These are phyloP conservation scores for Sebastes trivittatus DNA, from an alignment of 2,797 vertebrate genomes.

Conservation along the genomic window DNA sequence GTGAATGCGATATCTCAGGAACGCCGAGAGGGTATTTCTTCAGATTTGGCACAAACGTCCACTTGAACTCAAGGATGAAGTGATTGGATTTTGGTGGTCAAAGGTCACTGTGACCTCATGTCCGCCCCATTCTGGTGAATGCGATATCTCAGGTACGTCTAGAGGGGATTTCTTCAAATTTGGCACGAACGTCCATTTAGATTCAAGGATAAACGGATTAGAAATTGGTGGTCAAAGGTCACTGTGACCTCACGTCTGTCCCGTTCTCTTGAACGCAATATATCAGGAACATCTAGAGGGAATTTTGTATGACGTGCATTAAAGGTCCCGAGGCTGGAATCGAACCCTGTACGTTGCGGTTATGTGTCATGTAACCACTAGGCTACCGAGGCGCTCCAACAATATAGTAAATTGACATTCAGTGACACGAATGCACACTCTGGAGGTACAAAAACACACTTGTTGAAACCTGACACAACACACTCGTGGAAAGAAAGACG, in stretches of 20 bases:
- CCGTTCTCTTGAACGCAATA: too few relatives aligned
- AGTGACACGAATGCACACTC: not conserved
- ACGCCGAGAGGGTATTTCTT: too few relatives aligned
- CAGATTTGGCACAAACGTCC: too few relatives aligned
- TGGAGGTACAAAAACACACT: not conserved
- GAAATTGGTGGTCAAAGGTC: too few relatives aligned
- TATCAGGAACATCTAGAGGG: too few relatives aligned
- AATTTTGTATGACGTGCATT: too few relatives aligned
- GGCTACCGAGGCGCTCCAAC: not conserved
- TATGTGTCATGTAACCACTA: not conserved
- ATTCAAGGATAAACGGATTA: rapidly evolving
- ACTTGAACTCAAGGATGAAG: too few relatives aligned
- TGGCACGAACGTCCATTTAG: rapidly evolving
- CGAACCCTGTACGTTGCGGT: not conserved
- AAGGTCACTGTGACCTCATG: too few relatives aligned
- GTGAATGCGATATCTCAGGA: too few relatives aligned
- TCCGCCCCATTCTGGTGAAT: rapidly evolving
- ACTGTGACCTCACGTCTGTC: too few relatives aligned
- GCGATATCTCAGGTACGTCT: too few relatives aligned
- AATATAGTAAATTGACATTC: not conserved
- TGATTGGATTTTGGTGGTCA: rapidly evolving
- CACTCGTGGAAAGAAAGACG: conserved; percentile 13
- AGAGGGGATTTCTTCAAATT: rapidly evolving
- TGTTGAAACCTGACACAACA: conserved; percentile 15
- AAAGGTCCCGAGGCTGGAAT: too few relatives aligned